phyloP scores from a whole-genome alignment of 2,888 invertebrate genomes.

The Polydrusus pterygomalis region DNA sequence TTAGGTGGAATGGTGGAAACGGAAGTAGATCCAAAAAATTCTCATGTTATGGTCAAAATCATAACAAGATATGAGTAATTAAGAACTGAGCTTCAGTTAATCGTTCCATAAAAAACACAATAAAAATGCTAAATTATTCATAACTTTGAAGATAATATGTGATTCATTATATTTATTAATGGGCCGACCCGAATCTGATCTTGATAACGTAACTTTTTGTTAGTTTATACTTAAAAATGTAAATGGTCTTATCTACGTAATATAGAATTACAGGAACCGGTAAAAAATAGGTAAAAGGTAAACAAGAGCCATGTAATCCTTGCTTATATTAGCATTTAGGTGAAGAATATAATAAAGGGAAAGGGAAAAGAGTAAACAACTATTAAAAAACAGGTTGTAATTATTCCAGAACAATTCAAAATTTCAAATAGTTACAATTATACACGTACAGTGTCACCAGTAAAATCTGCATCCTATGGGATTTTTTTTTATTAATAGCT shows the following conservation, averaged over 20 bases:
- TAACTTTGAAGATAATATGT: conserved; percentile 34
- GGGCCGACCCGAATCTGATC: conserved; percentile 35
- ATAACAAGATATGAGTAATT: conserved; percentile 42
- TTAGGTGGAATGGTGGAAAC: no score
- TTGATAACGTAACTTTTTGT: conserved; percentile 42
- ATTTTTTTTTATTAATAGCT: no score
- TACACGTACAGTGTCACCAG: no score
- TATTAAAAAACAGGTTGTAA: neutral
- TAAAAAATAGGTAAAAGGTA: neutral
- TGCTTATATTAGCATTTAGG: neutral
- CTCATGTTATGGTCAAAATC: conserved; percentile 39
- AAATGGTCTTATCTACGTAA: conserved; percentile 20
- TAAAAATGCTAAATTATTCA: conserved; percentile 46
- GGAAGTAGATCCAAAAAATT: conserved; percentile 23
- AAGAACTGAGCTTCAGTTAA: conserved; percentile 29
- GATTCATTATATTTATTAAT: conserved; percentile 38
- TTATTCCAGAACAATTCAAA: no score
- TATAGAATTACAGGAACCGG: conserved; percentile 1
- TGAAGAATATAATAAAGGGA: neutral
- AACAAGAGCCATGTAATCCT: neutral
- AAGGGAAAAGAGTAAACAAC: neutral
- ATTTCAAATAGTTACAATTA: no score
- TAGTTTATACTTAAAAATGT: conserved; percentile 39
- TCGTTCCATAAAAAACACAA: conserved; percentile 22
- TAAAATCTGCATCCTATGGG: no score